Evolutionary conservation across 2,888 invertebrate species (phyloP).

Genomic region (Globia sparganii): DNA sequence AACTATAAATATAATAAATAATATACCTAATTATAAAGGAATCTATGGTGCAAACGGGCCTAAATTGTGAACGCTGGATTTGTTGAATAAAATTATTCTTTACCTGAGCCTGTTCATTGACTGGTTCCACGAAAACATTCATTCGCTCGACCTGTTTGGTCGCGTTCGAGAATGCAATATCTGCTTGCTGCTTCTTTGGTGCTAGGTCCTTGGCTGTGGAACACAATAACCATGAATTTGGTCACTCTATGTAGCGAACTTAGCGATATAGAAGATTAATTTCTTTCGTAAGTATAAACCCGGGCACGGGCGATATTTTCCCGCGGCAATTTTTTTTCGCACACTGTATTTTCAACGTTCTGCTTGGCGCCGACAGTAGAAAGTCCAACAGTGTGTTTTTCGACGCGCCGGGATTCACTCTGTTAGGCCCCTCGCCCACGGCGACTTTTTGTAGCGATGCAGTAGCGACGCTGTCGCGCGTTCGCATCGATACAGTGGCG

Average conservation of each 20-base stretch:
- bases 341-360: not conserved
- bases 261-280: not conserved
- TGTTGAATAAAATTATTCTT: not conserved
- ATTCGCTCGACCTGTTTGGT: conserved; percentile 92
- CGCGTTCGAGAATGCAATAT: conserved; percentile 86
- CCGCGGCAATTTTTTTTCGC: not conserved
- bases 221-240: not conserved
- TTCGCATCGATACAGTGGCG: no score
- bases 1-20: no score
- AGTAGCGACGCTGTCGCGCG: no score
- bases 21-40: no score
- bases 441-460: no score
- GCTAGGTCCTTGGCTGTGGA: conserved; percentile 78
- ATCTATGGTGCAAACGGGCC: not conserved
- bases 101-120: conserved; percentile 90
- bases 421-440: no score
- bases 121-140: conserved; percentile 92
- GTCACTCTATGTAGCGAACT: not conserved
- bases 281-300: not conserved
- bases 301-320: not conserved
- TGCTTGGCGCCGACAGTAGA: not conserved
- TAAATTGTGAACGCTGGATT: not conserved
- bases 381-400: no score
- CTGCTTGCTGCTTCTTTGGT: conserved; percentile 80
- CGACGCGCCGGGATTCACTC: no score